A percentile compares a stretch with the other conserved stretches of the same genome.
Evolutionary conservation across 2,888 invertebrate genomes (phyloP).

Genomic region (Gnatocerus cornutus): DNA sequence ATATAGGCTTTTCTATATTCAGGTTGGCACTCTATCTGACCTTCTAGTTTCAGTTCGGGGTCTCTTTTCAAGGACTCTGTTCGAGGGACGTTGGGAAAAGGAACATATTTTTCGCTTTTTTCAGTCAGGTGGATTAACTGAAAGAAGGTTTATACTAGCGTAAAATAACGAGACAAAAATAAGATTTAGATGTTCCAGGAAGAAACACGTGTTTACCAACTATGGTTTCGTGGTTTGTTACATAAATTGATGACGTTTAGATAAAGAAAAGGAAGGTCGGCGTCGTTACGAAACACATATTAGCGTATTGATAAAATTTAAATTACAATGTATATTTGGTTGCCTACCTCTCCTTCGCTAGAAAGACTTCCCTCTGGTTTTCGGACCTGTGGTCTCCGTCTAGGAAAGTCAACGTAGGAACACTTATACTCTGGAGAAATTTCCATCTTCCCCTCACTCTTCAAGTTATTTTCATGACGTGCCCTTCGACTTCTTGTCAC

Average conservation of each 20-base stretch:
- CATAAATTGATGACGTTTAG: too few species aligned
- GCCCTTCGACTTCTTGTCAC: conserved; percentile 53
- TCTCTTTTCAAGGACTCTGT: conserved; percentile 54
- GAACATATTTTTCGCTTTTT: conserved; percentile 60
- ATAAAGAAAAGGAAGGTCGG: too few species aligned
- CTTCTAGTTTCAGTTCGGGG: conserved; percentile 62
- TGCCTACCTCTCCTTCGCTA: conserved; percentile 61
- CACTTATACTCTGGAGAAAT: conserved; percentile 62
- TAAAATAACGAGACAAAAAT: background rate
- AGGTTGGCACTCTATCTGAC: conserved; percentile 68
- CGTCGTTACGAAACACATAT: too few species aligned
- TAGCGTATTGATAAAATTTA: too few species aligned
- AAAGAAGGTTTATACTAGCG: conserved; percentile 35
- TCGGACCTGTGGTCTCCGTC: conserved; percentile 69
- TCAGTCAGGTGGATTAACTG: conserved; percentile 63
- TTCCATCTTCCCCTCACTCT: conserved; percentile 61
- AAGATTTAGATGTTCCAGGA: too few species aligned
- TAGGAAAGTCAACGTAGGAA: conserved; percentile 71
- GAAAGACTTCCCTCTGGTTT: conserved; percentile 65
- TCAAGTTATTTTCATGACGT: conserved; percentile 54
- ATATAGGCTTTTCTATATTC: conserved; percentile 69
- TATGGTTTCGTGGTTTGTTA: too few species aligned
- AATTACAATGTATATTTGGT: too few species aligned
- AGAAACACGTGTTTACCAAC: too few species aligned
- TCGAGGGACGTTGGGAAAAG: conserved; percentile 44